phyloP scores from a whole-genome alignment of 1,140 invertebrate genomes.

The Drosophila prosaltans region DNA sequence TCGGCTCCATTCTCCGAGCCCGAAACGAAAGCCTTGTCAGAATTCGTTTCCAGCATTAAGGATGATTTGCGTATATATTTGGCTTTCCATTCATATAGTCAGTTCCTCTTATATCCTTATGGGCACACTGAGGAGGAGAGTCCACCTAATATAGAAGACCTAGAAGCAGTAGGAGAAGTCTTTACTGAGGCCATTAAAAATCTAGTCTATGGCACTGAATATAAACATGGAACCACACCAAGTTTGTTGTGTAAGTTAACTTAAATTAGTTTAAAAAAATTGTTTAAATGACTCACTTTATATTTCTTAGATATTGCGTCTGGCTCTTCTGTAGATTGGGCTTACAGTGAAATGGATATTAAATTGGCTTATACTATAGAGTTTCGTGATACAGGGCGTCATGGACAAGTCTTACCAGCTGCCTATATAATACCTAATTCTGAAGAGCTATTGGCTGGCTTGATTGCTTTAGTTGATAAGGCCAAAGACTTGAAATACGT shows the following conservation, averaged over 20 bases:
- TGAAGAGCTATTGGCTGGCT: slow-evolving; percentile 91
- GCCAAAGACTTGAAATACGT: not conserved
- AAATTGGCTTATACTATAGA: slow-evolving; percentile 86
- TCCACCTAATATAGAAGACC: slow-evolving; percentile 84
- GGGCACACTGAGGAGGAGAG: slow-evolving; percentile 83
- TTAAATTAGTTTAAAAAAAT: not conserved
- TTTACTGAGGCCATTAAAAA: slow-evolving; percentile 83
- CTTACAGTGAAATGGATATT: slow-evolving; percentile 85
- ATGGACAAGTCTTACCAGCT: slow-evolving; percentile 94
- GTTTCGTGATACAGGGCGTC: slow-evolving; percentile 89
- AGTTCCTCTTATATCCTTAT: slow-evolving; percentile 84
- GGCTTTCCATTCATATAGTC: slow-evolving; percentile 85
- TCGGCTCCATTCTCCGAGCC: slow-evolving; percentile 89
- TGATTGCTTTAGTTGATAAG: slow-evolving; percentile 85
- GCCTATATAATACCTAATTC: slow-evolving; percentile 92
- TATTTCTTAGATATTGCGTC: slow-evolving; percentile 81
- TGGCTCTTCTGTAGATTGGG: slow-evolving; percentile 88
- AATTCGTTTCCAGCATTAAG: slow-evolving; percentile 84
- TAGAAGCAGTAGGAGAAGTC: slow-evolving; percentile 84
- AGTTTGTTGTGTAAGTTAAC: slow-evolving; percentile 84
- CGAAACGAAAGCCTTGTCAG: slow-evolving; percentile 87
- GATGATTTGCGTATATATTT: slow-evolving; percentile 84
- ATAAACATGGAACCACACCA: slow-evolving; percentile 84
- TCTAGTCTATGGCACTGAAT: slow-evolving; percentile 84
- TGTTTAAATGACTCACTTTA: not conserved